phyloP scores from a whole-genome alignment of 2,888 invertebrate genomes.

The Chymomyza procnemis region DNA sequence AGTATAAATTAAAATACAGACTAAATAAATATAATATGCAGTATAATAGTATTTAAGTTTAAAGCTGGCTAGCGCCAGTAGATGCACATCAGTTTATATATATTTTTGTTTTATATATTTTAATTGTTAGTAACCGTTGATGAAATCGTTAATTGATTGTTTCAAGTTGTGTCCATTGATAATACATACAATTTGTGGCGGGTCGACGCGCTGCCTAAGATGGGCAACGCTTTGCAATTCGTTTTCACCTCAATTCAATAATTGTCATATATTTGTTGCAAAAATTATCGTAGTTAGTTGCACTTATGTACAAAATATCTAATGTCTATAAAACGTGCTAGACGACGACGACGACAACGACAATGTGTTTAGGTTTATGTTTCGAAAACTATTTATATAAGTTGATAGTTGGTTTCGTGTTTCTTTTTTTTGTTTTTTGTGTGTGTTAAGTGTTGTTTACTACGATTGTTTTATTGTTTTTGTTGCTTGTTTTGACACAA shows the following conservation, averaged over 20 bases:
- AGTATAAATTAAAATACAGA: constrained; percentile 65
- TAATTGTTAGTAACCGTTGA: constrained; percentile 43
- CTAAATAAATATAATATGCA: constrained; percentile 69
- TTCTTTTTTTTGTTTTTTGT: too few relatives aligned
- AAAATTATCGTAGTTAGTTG: constrained; percentile 4
- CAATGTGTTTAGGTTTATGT: not conserved
- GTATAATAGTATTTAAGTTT: constrained; percentile 38
- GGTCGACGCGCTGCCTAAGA: not conserved
- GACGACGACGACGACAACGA: too few relatives aligned
- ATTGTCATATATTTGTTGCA: not conserved
- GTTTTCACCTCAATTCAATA: constrained; percentile 9
- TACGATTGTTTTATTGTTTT: constrained; percentile 18
- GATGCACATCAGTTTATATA: constrained; percentile 26
- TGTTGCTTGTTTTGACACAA: constrained; percentile 46
- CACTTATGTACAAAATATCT: not conserved
- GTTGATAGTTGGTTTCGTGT: constrained; percentile 24
- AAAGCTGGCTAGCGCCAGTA: constrained; percentile 22
- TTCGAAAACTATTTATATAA: not conserved
- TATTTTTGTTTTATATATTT: constrained; percentile 28
- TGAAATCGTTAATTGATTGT: constrained; percentile 66
- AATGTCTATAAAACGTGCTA: constrained; percentile 16
- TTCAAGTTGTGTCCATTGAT: constrained; percentile 43
- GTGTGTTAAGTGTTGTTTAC: constrained; percentile 11
- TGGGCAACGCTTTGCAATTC: not conserved
- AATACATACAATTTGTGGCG: constrained; percentile 39